Conservation (phyloP, 2,888 invertebrate genomes). For the Lydus trimaculatus region DNA sequence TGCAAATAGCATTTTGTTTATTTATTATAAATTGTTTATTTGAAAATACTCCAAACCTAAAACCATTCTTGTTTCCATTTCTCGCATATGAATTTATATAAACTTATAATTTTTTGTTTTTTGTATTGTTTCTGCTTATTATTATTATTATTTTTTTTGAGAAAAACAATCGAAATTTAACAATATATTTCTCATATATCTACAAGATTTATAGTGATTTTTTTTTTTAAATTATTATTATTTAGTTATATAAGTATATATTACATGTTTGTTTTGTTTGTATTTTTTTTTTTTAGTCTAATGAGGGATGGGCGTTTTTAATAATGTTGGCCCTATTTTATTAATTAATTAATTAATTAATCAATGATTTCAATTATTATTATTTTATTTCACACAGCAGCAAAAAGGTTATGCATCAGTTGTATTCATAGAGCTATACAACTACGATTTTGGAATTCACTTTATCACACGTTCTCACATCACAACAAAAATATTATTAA, state of each 20-base stretch:
- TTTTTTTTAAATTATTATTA: no score
- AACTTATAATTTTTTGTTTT: slow-evolving; percentile 29
- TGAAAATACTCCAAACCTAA: slow-evolving; percentile 36
- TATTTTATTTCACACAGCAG: slow-evolving; percentile 36
- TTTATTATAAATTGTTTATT: slow-evolving; percentile 37
- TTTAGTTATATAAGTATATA: slow-evolving; percentile 45
- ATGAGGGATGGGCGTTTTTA: slow-evolving; percentile 50
- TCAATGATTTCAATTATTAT: neutral
- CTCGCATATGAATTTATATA: slow-evolving; percentile 19
- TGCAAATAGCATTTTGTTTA: neutral
- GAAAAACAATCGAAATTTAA: slow-evolving; percentile 57
- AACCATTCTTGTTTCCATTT: slow-evolving; percentile 10
- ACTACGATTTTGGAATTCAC: slow-evolving; percentile 37
- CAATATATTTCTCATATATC: slow-evolving; percentile 60
- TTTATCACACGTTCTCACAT: slow-evolving; percentile 44
- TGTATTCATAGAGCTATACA: slow-evolving; percentile 46
- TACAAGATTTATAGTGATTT: slow-evolving; percentile 57
- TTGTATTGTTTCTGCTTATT: neutral
- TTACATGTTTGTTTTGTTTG: no score
- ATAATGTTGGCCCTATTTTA: slow-evolving; percentile 43
- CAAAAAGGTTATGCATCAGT: slow-evolving; percentile 29
- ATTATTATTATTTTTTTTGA: slow-evolving; percentile 15
- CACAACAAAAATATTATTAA: slow-evolving; percentile 44
- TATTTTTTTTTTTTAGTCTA: slow-evolving; percentile 53
- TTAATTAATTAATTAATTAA: slow-evolving; percentile 19